A percentile compares a stretch with the other conserved stretches of the same genome.
These are phyloP conservation scores for Emydocephalus ijimae DNA, from an alignment of 2,113 vertebrate genomes.

Conservation along the genomic window DNA sequence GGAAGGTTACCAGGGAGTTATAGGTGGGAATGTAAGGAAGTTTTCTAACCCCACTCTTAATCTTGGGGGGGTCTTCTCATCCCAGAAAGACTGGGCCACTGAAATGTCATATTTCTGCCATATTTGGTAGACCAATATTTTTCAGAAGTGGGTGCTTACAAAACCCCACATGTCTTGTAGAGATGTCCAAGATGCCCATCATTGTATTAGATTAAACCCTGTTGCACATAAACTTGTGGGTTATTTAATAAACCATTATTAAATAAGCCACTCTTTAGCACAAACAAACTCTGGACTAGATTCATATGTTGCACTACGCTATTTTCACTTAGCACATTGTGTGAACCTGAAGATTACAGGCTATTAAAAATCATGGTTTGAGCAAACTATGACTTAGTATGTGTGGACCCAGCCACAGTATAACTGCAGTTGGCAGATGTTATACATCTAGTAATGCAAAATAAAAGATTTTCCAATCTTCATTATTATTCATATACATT, in stretches of 20 bases:
- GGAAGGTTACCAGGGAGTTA: not conserved
- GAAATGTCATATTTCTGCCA: not conserved
- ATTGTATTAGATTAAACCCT: not conserved
- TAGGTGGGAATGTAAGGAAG: not conserved
- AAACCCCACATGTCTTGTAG: not conserved
- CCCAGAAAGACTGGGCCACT: not conserved
- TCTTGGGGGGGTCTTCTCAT: not conserved
- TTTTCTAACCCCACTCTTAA: not conserved
- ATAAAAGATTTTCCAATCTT: not conserved
- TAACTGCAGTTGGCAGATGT: not conserved
- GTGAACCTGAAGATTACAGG: not conserved
- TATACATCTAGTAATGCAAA: not conserved
- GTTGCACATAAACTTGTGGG: not conserved
- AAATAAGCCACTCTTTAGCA: not conserved
- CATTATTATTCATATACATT: not conserved
- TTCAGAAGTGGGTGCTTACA: not conserved
- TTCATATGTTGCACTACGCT: not conserved
- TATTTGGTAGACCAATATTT: not conserved
- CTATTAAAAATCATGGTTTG: not conserved
- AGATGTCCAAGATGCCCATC: not conserved
- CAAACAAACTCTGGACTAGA: not conserved
- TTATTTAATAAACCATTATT: not conserved
- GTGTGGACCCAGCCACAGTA: not conserved
- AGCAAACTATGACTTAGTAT: not conserved
- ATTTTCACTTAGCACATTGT: not conserved